Evolutionary conservation across 1,140 invertebrate species (phyloP).

Genomic region (Hyles euphorbiae): DNA sequence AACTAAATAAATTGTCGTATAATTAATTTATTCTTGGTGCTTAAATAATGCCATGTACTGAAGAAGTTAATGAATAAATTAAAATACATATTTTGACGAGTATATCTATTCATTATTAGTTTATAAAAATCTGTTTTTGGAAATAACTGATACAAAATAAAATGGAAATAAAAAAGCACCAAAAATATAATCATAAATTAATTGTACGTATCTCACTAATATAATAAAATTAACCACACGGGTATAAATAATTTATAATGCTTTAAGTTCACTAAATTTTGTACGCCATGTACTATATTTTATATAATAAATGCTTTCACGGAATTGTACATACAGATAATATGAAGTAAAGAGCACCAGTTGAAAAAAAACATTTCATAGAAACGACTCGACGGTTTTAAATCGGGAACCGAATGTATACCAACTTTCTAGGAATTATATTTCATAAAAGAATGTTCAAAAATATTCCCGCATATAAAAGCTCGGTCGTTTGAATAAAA

Average conservation of each 20-base stretch:
- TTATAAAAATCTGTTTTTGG: too few species aligned
- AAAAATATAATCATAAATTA: too few species aligned
- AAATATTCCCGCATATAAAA: background rate
- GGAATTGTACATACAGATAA: conserved; percentile 38
- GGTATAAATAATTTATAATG: too few species aligned
- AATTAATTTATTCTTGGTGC: conserved; percentile 4
- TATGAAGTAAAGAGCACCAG: conserved; percentile 32
- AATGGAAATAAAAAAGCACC: too few species aligned
- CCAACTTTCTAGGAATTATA: background rate
- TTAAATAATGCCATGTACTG: conserved; percentile 3
- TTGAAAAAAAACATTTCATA: conserved; percentile 11
- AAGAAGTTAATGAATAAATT: too few species aligned
- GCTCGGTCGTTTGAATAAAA: conserved; percentile 2
- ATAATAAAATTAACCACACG: too few species aligned
- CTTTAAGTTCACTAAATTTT: too few species aligned
- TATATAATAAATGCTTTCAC: conserved; percentile 45
- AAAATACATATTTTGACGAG: too few species aligned
- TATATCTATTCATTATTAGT: too few species aligned
- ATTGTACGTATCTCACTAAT: too few species aligned
- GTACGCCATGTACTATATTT: background rate
- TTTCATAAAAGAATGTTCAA: background rate
- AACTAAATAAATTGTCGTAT: too few species aligned
- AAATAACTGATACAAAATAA: too few species aligned
- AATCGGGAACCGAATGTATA: background rate
- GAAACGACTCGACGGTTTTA: background rate